Base-by-base conservation (phyloP, 2,797 vertebrate genomes). In the Epinephelus malabaricus region DNA sequence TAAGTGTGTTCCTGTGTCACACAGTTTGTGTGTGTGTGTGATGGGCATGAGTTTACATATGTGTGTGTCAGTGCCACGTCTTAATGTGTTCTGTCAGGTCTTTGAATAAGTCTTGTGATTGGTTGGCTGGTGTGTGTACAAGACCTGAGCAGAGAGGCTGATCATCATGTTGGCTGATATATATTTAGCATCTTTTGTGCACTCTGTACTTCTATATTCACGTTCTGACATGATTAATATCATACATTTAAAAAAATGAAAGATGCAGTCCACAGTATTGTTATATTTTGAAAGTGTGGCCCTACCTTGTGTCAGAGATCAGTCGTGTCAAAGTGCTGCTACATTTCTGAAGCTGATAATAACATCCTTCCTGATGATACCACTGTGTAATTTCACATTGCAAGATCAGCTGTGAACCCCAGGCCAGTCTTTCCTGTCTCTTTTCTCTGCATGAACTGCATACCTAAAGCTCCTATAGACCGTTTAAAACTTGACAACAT, bases 31-130 rank as follows among this genome's bases (percentile, higher is more conserved):
- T 60, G 13, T 38, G 30, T 34, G 30, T 34, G 34, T 7, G 34
- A 40, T 10, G 18, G 69, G 25, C 43, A 56, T 34, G 54, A 58
- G 18, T 80, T 53, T 64, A 63, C 15, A 21, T 25, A 47, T 69
- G 27, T 63, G 74, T 50, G 80, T 62, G 34, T 79, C 18, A 61
- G 18, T 86, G 85, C 83, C 87, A 78, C 74, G 69, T 88, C 73
- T 81, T 12, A 81, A 62, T 84, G 68, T 78, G 23, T 38, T 72
- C 40, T 18, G 54, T 65, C 62, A 65, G n/a, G 38, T 77, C 80
- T 63, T 69, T 65, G 17, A 34, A 27, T 40, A 56, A 27, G 55
- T 38, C 13, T 65, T 79, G n/a, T 63, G 50, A 76, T 70, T 88
- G 66, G 63, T 73, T 40, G 53, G 21, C 43, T 77, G 40, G 63